Percentiles rank a stretch among this genome's conserved stretches.
These are phyloP conservation scores for Typhlomys cinereus DNA, from an alignment of 2,113 vertebrate genomes.

Conservation along the genomic window DNA sequence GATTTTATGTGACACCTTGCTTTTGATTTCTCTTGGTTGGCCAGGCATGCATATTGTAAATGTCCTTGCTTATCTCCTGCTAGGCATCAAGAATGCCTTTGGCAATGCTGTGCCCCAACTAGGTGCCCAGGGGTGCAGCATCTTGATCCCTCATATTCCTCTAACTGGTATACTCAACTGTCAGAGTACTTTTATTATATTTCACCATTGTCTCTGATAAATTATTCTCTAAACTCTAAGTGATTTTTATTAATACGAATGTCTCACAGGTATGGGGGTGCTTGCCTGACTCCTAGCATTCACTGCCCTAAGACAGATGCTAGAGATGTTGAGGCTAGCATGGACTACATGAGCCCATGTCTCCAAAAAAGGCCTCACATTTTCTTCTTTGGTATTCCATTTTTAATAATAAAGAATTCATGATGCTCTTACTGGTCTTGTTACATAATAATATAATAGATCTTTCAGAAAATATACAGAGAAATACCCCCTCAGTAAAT, in stretches of 20 bases:
- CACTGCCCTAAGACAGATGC: neutral
- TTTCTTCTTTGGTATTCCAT: neutral
- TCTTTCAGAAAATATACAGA: neutral
- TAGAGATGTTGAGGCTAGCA: neutral
- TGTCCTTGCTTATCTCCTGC: neutral
- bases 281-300: neutral
- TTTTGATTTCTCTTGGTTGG: too few species aligned
- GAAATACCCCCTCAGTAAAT: neutral
- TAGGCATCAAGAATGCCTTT: neutral
- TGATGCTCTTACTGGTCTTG: neutral
- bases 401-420: slow-evolving; percentile 7
- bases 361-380: neutral
- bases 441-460: neutral
- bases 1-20: neutral
- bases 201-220: neutral
- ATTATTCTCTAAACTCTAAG: neutral
- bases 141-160: neutral
- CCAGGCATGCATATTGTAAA: neutral
- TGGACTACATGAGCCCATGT: neutral
- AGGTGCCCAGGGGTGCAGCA: neutral
- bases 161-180: neutral
- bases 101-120: neutral
- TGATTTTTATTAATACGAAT: neutral
- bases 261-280: neutral
- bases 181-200: neutral